Evolutionary conservation across 2,113 vertebrate genomes (phyloP), one percentile per base, ranked within the genome.

Genomic region (Forbesichthys papilliferus): DNA sequence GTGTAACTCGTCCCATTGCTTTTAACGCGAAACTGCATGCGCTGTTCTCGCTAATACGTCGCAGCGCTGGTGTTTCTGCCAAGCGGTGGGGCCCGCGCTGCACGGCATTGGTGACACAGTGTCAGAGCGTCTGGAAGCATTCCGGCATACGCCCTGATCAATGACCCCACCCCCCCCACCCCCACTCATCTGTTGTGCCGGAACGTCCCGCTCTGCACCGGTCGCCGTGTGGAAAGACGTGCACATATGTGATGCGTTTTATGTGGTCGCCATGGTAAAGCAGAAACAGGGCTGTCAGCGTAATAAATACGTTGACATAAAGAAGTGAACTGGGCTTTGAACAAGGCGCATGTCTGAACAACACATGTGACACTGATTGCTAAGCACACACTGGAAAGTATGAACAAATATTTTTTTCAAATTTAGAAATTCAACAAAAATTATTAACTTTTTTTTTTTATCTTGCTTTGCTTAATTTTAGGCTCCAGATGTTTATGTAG

Each of bases 211-310:
- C 60, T 73, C 82, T 47, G 42, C 58, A 56, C 51, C 9, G 49
- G 66, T 68, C 64, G 71, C 75, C 34, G 66, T 76, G 78, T 73
- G 57, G 76, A 83, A 78, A 58, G 57, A 62, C 0, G 58, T 74
- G 66, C 85, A 85, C 80, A 81, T 81, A 80, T 71, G 54, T 46
- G 66, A 72, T 61, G 78, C 71, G 71, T 84, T 89, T 80, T 81
- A 79, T 86, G 87, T 80, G 81, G 88, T 82, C 67, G 68, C 68
- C 73, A 76, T 82, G 61, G 64, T 62, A 68, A 85, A 81, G 54
- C 62, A 73, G 66, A 55, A 51, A 49, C 12, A 14, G 12, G 58
- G 66, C 8, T 14, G 42, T n/a, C 59, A 48, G 34, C 51, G 33
- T 70, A 63, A 73, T 86, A 84, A 88, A 87, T 84, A 64, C 79